Conservation (phyloP, 2,113 vertebrate species). For the Amia ocellicauda region DNA sequence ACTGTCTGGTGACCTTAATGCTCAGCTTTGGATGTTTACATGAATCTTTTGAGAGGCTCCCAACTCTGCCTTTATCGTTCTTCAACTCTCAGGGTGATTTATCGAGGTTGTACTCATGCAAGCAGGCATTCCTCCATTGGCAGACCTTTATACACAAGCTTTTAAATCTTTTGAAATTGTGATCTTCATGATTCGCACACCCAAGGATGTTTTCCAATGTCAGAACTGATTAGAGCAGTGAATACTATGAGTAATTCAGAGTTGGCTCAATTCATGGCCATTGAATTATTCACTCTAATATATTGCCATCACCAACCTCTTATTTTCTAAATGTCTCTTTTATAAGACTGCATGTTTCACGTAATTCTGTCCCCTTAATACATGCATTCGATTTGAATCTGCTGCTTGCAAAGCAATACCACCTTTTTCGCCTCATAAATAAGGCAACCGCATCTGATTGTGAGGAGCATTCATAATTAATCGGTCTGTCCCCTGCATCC, state of each 20-base stretch:
- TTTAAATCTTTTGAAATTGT: neutral
- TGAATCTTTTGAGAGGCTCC: neutral
- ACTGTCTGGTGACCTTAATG: neutral
- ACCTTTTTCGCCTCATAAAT: conserved; percentile 60
- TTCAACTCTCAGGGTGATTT: neutral
- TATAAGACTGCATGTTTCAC: neutral
- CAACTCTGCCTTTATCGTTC: neutral
- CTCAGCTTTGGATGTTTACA: neutral
- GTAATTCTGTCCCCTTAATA: neutral
- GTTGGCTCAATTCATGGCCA: neutral
- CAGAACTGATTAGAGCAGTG: conserved; percentile 1
- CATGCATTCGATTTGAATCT: neutral
- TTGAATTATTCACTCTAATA: neutral
- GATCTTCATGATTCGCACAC: neutral
- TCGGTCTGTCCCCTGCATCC: conserved; percentile 48
- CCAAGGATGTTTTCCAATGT: neutral
- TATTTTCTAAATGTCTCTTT: neutral
- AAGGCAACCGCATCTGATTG: conserved; percentile 62
- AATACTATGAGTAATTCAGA: neutral
- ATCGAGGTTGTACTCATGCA: neutral
- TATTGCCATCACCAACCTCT: neutral
- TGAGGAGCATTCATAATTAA: conserved; percentile 67
- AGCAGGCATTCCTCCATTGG: neutral
- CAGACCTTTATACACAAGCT: neutral
- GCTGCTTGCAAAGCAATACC: neutral